Base-by-base conservation (phyloP, 2,113 vertebrate species). In the Nannospalax galili region DNA sequence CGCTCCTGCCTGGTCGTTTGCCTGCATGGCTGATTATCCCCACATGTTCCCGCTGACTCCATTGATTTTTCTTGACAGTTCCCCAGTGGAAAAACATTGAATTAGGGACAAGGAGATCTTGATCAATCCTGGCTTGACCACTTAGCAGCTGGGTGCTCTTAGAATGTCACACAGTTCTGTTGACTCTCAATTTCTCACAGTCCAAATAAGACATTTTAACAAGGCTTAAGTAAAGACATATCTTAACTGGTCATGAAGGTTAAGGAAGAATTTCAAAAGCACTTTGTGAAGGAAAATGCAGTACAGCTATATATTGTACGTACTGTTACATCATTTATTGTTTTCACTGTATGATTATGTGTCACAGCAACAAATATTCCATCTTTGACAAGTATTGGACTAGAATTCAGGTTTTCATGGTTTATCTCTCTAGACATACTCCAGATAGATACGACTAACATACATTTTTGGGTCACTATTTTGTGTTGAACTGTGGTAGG, bases 391-490 rank as follows among this genome's bases (percentile, higher is more conserved):
- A 19, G 74, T 17, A 60, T 52, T 95, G 35, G 16, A 8, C 28
- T 85, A 78, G 65, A 88, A 60, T 22, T 30, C 81, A 90, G 73
- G 26, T 64, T 73, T 95, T 93, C 4, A 73, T 80, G 26, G 32
- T 52, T 20, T 62, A 9, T 26, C 1, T 45, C 7, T 42, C 5
- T 19, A 5, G 9, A 24, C 17, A 16, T 62, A 45, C 35, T 69
- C 15, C 88, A 14, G 52, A 64, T 65, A 37, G 22, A 16, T 28
- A 52, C 52, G 48, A 56, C 40, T n/a, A 60, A 10, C 5, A 14
- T 48, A 32, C 20, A 24, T 22, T 30, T 52, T 30, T 40, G 8
- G 88, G 22, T 17, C n/a, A 42, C 10, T 88, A 12, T 60, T 79
- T 82, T 87, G 37, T 45, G 17, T 35, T 42, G 60, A 84, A 15